phyloP scores from a whole-genome alignment of 2,113 vertebrate genomes.

The Neolamprologus tretocephalus region DNA sequence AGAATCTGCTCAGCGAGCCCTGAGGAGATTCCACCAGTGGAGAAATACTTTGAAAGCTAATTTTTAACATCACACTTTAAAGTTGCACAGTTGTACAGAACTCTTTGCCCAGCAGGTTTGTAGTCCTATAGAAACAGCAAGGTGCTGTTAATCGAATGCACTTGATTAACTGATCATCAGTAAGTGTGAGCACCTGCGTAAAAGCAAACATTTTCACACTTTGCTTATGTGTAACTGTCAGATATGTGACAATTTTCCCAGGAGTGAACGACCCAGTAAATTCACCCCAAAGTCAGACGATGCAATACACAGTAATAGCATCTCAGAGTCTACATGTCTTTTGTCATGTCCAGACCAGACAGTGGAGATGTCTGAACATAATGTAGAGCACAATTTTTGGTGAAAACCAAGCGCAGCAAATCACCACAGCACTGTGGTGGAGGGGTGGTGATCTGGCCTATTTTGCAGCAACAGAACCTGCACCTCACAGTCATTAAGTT shows the following conservation, averaged over 20 bases:
- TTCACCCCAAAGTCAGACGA: neutral
- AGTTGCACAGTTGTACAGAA: neutral
- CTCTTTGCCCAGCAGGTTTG: neutral
- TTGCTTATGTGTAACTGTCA: neutral
- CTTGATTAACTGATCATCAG: neutral
- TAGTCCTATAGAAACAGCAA: neutral
- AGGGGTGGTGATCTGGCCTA: neutral
- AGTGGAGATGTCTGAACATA: neutral
- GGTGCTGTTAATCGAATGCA: neutral
- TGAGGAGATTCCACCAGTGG: neutral
- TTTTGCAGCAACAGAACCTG: neutral
- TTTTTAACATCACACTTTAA: neutral
- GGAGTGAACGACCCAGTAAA: neutral
- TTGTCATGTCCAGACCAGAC: neutral
- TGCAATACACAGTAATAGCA: neutral
- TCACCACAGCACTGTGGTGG: neutral
- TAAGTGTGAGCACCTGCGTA: neutral
- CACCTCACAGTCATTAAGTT: neutral
- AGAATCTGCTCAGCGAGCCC: neutral
- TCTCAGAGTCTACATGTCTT: neutral
- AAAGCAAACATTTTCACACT: neutral
- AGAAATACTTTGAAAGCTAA: neutral
- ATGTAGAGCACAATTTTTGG: neutral
- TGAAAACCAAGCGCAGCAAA: neutral
- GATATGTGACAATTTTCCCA: neutral